Evolutionary conservation across 23 tunicate species (phyloP), one percentile per base, ranked within the genome.

Genomic region (Trididemnum clinides): DNA sequence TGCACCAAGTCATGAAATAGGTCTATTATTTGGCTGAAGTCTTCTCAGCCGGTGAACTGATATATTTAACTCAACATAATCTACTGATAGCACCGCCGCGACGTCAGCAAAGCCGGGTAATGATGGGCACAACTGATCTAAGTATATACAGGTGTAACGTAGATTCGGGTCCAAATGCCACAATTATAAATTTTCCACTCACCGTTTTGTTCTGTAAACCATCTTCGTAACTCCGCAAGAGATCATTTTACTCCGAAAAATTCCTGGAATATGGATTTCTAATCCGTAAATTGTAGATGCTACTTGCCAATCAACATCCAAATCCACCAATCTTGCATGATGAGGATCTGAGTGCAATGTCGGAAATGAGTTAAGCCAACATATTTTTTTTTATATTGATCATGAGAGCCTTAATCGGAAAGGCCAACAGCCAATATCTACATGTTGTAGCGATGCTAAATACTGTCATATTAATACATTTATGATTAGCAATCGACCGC

Each of bases 261-360:
- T 71, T 49, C 87, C 96, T 18, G 86, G 82, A 2, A 91, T 73
- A 7, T 33, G 57, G 33, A 91, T 29, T 1, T 49, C 21, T 36
- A 78, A 71, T 21, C 84, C 90, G 28, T 39, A 65, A 4, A 91
- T 89, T 74, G 88, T 90, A 1, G 90, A 71, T 7, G 90, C 87
- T 27, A 12, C 63, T 84, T 75, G 89, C 96, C 96, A 91, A 69
- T 91, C 96, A 0, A 79, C 57, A 62, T 91, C 96, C 0, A 91
- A 33, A 72, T 91, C 96, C 0, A 91, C 96, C 25, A 91, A 39
- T 1, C 82, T 33, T 0, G 82, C 96, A 33, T 50, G 64, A 51
- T 32, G 35, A 12, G 57, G 57, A 19, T 83, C 92, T 88, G 64
- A 33, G 54, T 15, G 15, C 54, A 10, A 44, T 7, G 15, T 44